Conservation (phyloP, 2,797 vertebrate species). For the Gymnoscopelus microlampas region DNA sequence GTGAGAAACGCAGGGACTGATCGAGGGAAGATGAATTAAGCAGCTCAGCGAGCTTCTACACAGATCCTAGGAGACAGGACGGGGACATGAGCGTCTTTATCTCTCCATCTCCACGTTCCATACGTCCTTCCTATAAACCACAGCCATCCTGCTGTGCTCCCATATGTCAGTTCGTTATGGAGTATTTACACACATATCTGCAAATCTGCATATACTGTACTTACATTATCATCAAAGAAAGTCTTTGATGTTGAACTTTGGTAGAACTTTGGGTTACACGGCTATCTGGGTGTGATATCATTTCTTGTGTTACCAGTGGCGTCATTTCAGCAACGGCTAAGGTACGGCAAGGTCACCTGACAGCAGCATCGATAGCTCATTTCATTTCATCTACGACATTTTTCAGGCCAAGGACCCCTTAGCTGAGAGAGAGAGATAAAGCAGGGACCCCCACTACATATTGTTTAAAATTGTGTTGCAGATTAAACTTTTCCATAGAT, state of each 20-base stretch:
- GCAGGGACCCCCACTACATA: no score
- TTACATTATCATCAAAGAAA: conserved; percentile 52
- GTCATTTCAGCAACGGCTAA: no score
- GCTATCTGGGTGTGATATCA: no score
- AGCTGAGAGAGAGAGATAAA: no score
- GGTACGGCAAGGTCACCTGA: no score
- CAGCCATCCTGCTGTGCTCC: conserved; percentile 6
- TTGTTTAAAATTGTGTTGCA: no score
- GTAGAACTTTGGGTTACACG: no score
- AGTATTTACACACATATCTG: conserved; percentile 26
- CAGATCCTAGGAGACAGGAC: conserved; percentile 23
- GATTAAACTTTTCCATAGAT: no score
- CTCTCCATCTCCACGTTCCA: conserved; percentile 38
- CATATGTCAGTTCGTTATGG: conserved; percentile 4
- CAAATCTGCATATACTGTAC: conserved; percentile 24
- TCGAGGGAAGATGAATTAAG: conserved; percentile 26
- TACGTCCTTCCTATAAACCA: conserved; percentile 23
- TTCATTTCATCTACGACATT: no score
- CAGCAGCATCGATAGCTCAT: no score
- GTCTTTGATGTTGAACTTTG: background rate
- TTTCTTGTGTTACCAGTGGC: no score
- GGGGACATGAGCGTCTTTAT: conserved; percentile 19
- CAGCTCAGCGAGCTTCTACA: conserved; percentile 26
- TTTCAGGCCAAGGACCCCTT: no score
- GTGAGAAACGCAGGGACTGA: background rate